Evolutionary conservation across 1,140 invertebrate species (phyloP), one percentile per base, ranked within the genome.

Genomic region (Zelostemma sp.): DNA sequence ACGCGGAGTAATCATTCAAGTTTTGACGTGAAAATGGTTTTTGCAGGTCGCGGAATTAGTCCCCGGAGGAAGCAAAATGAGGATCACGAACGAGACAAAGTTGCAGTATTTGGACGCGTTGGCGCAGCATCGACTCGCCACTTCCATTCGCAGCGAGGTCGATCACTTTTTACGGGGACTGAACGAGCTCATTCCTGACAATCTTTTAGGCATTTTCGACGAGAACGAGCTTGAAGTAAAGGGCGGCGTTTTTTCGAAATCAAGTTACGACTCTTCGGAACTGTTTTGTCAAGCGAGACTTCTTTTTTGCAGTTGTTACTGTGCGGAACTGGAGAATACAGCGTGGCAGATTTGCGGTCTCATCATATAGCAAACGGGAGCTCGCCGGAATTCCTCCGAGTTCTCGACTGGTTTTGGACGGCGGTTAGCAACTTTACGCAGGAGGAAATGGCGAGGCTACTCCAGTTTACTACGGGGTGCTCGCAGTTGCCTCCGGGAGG

Each of bases 381-480:
- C 51, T 94, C 93, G 0, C 87, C 91, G 0, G 93, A 95, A 77
- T 97, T 97, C 82, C 86, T 91, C 31, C 90, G 94, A 53, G 91
- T 96, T 35, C 85, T 97, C 14, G 92, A 92, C 64, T 97, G 96
- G 95, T 97, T 97, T 83, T 98, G 96, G 96, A 94, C 95, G 1
- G 93, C 95, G 43, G 91, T 97, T 14, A 92, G 91, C 62, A 95
- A 94, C 82, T 96, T 97, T 80, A 95, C 93, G 21, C 92, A 93
- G 74, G 95, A 97, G 80, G 95, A 98, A 87, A 95, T 97, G 90
- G 95, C 95, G 0, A 86, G 95, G 40, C 87, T 98, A 56, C 86
- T 98, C 65, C 96, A 98, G 84, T 98, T 98, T 83, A 96, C 94
- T n/a, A 98, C 96, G 0, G 93, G 93, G 38, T 96, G 93, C 81